These are phyloP conservation scores for Oryzias celebensis DNA, from an alignment of 2,113 vertebrate genomes.

Conservation along the genomic window DNA sequence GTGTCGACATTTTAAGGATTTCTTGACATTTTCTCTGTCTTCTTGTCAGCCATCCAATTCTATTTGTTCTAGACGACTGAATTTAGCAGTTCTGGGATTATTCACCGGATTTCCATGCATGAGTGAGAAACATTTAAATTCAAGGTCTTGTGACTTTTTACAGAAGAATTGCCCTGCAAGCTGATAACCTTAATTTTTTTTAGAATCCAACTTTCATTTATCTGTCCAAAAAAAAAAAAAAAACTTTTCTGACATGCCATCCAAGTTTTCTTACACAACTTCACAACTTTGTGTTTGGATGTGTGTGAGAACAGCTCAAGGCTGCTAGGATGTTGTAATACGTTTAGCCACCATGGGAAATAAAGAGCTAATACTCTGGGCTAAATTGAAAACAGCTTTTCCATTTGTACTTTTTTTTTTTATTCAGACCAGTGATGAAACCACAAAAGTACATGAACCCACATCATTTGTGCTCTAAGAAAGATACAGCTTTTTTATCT, in stretches of 20 bases:
- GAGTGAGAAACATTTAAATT: constrained; percentile 63
- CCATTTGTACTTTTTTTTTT: constrained; percentile 47
- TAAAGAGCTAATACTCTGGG: constrained; percentile 59
- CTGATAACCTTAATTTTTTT: constrained; percentile 60
- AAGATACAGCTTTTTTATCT: constrained; percentile 14
- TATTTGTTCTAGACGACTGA: constrained; percentile 65
- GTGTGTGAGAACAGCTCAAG: constrained; percentile 28
- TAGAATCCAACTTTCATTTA: constrained; percentile 48
- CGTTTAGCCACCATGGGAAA: constrained; percentile 66
- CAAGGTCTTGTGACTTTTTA: constrained; percentile 49
- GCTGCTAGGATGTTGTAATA: constrained; percentile 59
- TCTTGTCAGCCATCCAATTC: constrained; percentile 59
- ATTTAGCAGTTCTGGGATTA: constrained; percentile 67
- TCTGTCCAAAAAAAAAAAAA: neutral
- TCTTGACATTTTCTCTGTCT: constrained; percentile 43
- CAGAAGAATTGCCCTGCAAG: constrained; percentile 43
- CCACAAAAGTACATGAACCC: constrained; percentile 10
- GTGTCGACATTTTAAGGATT: constrained; percentile 56
- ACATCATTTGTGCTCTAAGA: constrained; percentile 1
- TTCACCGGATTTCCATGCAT: constrained; percentile 51
- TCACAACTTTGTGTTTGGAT: constrained; percentile 12
- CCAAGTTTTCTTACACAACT: constrained; percentile 21
- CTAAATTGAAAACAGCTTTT: constrained; percentile 56
- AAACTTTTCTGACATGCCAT: constrained; percentile 16
- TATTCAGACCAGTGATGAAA: constrained; percentile 41